phyloP scores from a whole-genome alignment of 1,140 invertebrate genomes.

The Mylabris phalerata region DNA sequence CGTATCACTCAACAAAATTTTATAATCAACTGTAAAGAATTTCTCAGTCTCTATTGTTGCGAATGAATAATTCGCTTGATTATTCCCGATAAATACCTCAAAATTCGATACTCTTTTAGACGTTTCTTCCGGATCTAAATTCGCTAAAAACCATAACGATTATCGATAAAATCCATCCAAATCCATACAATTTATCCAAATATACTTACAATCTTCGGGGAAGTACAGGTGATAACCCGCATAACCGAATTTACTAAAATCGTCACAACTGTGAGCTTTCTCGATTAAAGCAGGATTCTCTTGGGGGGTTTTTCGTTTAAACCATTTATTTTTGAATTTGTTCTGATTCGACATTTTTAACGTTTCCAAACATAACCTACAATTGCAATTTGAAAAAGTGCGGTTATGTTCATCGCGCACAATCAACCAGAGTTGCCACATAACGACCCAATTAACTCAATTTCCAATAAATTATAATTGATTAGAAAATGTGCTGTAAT shows the following conservation, averaged over 20 bases:
- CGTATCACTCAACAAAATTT: slow-evolving; percentile 48
- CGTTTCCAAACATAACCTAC: background rate
- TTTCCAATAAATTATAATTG: no score
- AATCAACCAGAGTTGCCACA: no score
- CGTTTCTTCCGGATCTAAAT: slow-evolving; percentile 43
- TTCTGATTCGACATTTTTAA: background rate
- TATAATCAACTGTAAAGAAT: slow-evolving; percentile 58
- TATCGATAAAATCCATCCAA: no score
- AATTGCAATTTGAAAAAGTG: background rate
- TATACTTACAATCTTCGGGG: slow-evolving; percentile 51
- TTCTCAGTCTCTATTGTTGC: slow-evolving; percentile 56
- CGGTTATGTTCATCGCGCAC: background rate
- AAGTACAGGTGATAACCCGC: slow-evolving; percentile 53
- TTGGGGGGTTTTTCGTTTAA: slow-evolving; percentile 1
- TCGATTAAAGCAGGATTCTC: background rate
- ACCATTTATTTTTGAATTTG: background rate
- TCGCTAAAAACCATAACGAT: slow-evolving; percentile 42
- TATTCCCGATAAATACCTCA: slow-evolving; percentile 49
- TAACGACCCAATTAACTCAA: no score
- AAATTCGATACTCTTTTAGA: slow-evolving; percentile 48
- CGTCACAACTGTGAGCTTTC: background rate
- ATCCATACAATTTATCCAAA: no score
- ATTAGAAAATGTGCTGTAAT: no score
- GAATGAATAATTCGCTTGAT: slow-evolving; percentile 47
- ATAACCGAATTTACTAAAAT: slow-evolving; percentile 10